Evolutionary conservation across 2,888 invertebrate species (phyloP).

Genomic region (Drosophila anomalata): DNA sequence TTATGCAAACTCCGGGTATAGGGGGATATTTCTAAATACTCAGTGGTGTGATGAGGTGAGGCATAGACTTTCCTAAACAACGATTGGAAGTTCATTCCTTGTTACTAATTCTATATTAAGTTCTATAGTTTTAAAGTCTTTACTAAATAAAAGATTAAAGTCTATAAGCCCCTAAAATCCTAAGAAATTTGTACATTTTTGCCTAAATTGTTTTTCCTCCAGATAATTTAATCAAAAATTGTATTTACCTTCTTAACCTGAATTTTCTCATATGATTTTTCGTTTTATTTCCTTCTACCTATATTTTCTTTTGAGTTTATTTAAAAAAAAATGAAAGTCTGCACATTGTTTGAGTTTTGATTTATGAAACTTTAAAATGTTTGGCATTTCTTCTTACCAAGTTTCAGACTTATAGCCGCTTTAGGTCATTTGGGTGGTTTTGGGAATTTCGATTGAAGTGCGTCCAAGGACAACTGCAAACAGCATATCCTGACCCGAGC

Average conservation of each 20-base stretch:
- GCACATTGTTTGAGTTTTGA: conserved; percentile 48
- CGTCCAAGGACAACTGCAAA: conserved; percentile 13
- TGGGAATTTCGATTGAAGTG: conserved; percentile 68
- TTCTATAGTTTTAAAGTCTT: too few species aligned
- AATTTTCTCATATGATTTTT: too few species aligned
- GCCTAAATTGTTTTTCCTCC: too few species aligned
- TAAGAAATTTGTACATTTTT: too few species aligned
- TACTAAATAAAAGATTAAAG: too few species aligned
- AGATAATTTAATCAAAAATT: too few species aligned
- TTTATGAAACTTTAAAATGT: conserved; percentile 67
- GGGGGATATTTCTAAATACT: not conserved
- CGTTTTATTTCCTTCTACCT: too few species aligned
- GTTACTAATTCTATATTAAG: too few species aligned
- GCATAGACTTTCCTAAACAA: not conserved
- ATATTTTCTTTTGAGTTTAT: not conserved
- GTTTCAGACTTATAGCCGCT: conserved; percentile 55
- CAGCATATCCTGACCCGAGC: conserved; percentile 1
- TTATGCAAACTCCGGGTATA: conserved; percentile 8
- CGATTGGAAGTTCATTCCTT: not conserved
- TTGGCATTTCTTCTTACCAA: conserved; percentile 47
- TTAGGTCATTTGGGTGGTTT: conserved; percentile 70
- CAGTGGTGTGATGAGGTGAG: not conserved
- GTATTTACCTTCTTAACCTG: too few species aligned
- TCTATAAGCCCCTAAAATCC: too few species aligned
- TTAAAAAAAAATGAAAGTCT: not conserved